A percentile compares a stretch with the other conserved stretches of the same genome.
These are phyloP conservation scores for Galeruca laticollis DNA, from an alignment of 2,888 invertebrate species.

Conservation along the genomic window DNA sequence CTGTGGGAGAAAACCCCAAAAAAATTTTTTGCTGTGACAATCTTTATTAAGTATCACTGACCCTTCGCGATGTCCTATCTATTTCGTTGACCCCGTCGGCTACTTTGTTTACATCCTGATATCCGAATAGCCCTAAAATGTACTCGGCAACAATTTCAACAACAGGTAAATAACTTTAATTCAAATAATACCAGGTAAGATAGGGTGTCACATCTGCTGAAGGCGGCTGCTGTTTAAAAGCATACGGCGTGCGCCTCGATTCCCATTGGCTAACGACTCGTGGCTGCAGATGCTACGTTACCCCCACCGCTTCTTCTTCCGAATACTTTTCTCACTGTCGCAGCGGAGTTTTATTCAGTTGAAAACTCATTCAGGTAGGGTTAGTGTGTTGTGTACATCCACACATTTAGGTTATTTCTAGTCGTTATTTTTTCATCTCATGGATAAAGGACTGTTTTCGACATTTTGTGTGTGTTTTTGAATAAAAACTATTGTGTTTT, in stretches of 20 bases:
- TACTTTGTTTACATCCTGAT: slow-evolving; percentile 17
- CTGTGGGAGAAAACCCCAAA: too few species aligned
- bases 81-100: slow-evolving; percentile 15
- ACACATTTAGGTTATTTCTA: slow-evolving; percentile 7
- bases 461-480: slow-evolving; percentile 33
- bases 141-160: slow-evolving; percentile 23
- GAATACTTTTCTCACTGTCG: slow-evolving; percentile 57
- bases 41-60: slow-evolving; percentile 13
- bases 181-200: slow-evolving; percentile 30
- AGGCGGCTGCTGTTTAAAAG: slow-evolving; percentile 66
- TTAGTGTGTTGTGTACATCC: slow-evolving; percentile 5
- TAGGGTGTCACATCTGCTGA: slow-evolving; percentile 61
- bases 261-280: slow-evolving; percentile 72
- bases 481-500: slow-evolving; percentile 35
- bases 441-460: slow-evolving; percentile 30
- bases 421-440: slow-evolving; percentile 24
- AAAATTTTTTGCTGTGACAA: too few species aligned
- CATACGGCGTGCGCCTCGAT: slow-evolving; percentile 71
- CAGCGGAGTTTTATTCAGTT: slow-evolving; percentile 52
- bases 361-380: slow-evolving; percentile 8
- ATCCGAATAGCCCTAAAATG: slow-evolving; percentile 18
- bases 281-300: slow-evolving; percentile 65
- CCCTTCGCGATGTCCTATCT: slow-evolving; percentile 3
- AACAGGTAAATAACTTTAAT: slow-evolving; percentile 50
- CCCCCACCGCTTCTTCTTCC: slow-evolving; percentile 47